A percentile compares a stretch with the other conserved stretches of the same genome.
phyloP scores from a whole-genome alignment of 2,888 invertebrate genomes.

The Barypeithes pellucidus region DNA sequence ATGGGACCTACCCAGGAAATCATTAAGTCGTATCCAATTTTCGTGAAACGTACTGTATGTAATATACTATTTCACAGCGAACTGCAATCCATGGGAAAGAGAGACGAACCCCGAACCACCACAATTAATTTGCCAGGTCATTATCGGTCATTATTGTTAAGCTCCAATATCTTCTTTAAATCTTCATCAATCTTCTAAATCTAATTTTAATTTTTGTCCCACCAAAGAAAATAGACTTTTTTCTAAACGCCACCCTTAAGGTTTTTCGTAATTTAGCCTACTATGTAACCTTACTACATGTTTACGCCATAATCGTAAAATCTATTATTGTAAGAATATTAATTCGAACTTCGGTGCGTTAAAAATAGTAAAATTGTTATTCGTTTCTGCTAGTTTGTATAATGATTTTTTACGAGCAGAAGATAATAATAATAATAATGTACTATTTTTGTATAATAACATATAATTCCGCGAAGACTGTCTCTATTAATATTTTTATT shows the following conservation, averaged over 20 bases:
- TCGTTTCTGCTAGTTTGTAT: not conserved
- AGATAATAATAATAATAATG: not conserved
- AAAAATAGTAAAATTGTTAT: slow-evolving; percentile 19
- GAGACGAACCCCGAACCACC: too few species aligned
- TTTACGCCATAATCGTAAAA: slow-evolving; percentile 24
- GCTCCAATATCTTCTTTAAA: too few species aligned
- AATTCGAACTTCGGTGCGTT: slow-evolving; percentile 18
- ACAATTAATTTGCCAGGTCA: too few species aligned
- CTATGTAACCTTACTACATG: slow-evolving; percentile 11
- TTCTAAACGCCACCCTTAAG: slow-evolving; percentile 12
- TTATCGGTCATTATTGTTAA: too few species aligned
- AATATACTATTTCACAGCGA: too few species aligned
- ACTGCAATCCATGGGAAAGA: too few species aligned
- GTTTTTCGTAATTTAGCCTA: not conserved
- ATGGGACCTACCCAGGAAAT: too few species aligned
- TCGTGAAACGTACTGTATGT: too few species aligned
- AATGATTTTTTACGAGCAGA: not conserved
- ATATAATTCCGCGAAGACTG: not conserved
- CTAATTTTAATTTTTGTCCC: too few species aligned
- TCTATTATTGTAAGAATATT: slow-evolving; percentile 23
- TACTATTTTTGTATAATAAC: slow-evolving; percentile 16
- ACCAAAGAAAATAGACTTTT: too few species aligned
- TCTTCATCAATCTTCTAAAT: too few species aligned
- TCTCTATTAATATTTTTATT: not conserved
- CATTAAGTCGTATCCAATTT: too few species aligned